Conservation (phyloP, 2,888 invertebrate species). For the Chromoteleia sp. region DNA sequence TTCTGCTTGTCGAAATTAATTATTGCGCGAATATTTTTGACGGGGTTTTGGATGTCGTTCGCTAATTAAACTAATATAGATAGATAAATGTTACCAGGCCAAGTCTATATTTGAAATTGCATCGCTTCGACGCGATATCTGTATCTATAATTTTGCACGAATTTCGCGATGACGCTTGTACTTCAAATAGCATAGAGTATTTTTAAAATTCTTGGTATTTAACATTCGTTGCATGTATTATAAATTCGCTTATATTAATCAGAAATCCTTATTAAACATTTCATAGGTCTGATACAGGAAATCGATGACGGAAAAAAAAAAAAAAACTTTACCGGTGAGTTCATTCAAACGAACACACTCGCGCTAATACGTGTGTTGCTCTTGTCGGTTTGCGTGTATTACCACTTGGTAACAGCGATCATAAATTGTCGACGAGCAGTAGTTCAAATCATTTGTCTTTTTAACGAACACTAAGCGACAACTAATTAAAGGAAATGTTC, state of each 20-base stretch:
- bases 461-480: not conserved
- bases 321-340: conserved; percentile 7
- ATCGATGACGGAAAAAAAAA: conserved; percentile 9
- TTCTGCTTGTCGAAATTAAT: conserved; percentile 19
- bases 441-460: not conserved
- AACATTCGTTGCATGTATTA: conserved; percentile 22
- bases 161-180: conserved; percentile 38
- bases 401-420: not conserved
- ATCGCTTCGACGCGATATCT: conserved; percentile 24
- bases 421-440: not conserved
- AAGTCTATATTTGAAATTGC: conserved; percentile 78
- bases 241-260: conserved; percentile 14
- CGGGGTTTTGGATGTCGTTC: conserved; percentile 27
- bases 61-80: conserved; percentile 41
- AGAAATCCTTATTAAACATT: conserved; percentile 10
- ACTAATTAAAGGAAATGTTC: conserved; percentile 2
- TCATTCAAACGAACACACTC: not conserved
- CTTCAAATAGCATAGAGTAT: conserved; percentile 38
- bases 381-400: not conserved
- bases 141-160: conserved; percentile 24
- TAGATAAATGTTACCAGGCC: conserved; percentile 78
- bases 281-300: conserved; percentile 12
- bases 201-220: conserved; percentile 35
- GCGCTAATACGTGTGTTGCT: not conserved
- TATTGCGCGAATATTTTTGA: conserved; percentile 29